Evolutionary conservation across 1,140 invertebrate genomes (phyloP).

Genomic region (Octopus sinensis): DNA sequence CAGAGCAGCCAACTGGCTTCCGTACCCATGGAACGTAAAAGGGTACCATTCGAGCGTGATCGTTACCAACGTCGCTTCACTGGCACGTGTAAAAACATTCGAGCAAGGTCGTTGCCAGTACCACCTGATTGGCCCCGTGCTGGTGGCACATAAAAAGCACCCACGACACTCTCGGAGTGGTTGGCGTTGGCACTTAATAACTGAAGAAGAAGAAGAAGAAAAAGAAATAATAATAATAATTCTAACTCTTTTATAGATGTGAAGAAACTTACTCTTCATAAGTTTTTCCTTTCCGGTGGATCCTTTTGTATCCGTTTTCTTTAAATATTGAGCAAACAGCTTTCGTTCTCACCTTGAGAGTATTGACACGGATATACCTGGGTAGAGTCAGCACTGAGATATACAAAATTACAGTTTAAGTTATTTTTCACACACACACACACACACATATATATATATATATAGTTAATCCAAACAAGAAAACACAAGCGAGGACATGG

Average conservation of each 20-base stretch:
- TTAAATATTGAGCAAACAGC: constrained; percentile 55
- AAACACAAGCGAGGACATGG: not conserved
- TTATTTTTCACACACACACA: not conserved
- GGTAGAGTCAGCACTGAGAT: constrained; percentile 57
- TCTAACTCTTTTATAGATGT: not conserved
- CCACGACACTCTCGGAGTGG: not conserved
- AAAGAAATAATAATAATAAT: not conserved
- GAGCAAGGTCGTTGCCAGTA: not conserved
- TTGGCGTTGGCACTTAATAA: not conserved
- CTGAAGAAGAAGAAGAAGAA: not conserved
- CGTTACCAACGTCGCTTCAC: too few relatives aligned
- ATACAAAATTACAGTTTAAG: not conserved
- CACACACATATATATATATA: not conserved
- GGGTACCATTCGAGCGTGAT: too few relatives aligned
- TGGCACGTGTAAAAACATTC: not conserved
- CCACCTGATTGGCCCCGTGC: not conserved
- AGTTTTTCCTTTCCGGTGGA: not conserved
- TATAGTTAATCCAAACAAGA: not conserved
- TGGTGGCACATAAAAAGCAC: not conserved
- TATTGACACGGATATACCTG: constrained; percentile 85
- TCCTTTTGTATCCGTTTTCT: constrained; percentile 28
- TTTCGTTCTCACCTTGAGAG: constrained; percentile 67
- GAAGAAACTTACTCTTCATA: not conserved
- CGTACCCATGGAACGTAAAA: too few relatives aligned
- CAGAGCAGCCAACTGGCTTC: too few relatives aligned